Evolutionary conservation across 2,113 vertebrate species (phyloP).

Genomic region (Proterorhinus semilunaris): DNA sequence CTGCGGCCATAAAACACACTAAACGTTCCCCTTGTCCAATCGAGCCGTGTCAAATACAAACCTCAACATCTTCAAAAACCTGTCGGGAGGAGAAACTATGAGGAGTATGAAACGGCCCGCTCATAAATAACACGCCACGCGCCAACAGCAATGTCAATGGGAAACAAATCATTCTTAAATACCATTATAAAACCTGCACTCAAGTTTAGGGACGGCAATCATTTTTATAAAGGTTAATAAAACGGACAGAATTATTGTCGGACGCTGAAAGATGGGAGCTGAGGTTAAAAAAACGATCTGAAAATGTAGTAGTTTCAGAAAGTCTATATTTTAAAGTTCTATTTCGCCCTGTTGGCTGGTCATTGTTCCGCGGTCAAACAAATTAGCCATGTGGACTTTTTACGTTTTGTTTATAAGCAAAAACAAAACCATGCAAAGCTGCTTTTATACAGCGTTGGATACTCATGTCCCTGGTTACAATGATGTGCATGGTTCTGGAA

Average conservation of each 20-base stretch:
- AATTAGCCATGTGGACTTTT: too few relatives aligned
- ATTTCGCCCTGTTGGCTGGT: too few relatives aligned
- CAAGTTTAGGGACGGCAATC: not conserved
- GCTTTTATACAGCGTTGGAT: too few relatives aligned
- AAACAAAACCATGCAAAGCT: too few relatives aligned
- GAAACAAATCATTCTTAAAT: not conserved
- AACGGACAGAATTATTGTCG: not conserved
- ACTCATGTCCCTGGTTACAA: too few relatives aligned
- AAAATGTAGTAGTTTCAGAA: too few relatives aligned
- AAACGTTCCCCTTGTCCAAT: not conserved
- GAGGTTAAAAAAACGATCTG: too few relatives aligned
- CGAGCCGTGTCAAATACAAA: not conserved
- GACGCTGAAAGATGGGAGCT: too few relatives aligned
- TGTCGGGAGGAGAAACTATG: constrained; percentile 13
- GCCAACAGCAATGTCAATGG: not conserved
- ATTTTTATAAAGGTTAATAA: not conserved
- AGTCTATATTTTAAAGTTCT: too few relatives aligned
- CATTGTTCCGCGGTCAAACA: too few relatives aligned
- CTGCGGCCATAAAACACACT: constrained; percentile 65
- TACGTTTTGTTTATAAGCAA: too few relatives aligned
- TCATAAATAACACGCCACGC: not conserved
- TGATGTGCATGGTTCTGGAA: too few relatives aligned
- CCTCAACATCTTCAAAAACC: not conserved
- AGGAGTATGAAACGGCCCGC: not conserved
- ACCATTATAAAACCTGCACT: not conserved